Evolutionary conservation across 1,140 invertebrate species (phyloP).

Genomic region (Centruroides sculpturatus): DNA sequence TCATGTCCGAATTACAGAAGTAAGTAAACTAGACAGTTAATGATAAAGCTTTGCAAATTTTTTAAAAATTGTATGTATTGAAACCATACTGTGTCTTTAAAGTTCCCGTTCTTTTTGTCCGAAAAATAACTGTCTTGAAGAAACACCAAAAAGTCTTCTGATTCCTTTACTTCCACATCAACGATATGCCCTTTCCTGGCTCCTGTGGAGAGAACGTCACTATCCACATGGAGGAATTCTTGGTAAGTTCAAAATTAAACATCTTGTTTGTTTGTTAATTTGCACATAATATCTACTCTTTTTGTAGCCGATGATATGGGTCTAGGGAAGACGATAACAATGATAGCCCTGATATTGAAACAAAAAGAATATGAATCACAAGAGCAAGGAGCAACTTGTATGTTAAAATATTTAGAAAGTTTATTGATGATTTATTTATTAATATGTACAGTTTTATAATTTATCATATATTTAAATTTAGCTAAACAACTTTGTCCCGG

Average conservation of each 20-base stretch:
- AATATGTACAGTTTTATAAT: too few relatives aligned
- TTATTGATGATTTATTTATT: too few relatives aligned
- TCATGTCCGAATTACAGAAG: too few relatives aligned
- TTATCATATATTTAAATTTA: too few relatives aligned
- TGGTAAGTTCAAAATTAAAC: constrained; percentile 12
- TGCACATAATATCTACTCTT: neutral
- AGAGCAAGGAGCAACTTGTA: neutral
- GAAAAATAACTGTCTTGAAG: constrained; percentile 36
- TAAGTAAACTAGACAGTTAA: too few relatives aligned
- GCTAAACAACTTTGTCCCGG: constrained; percentile 28
- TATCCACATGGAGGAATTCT: constrained; percentile 63
- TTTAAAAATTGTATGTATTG: too few relatives aligned
- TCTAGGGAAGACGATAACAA: constrained; percentile 75
- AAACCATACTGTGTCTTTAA: too few relatives aligned
- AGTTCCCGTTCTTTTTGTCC: constrained; percentile 22
- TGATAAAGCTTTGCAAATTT: too few relatives aligned
- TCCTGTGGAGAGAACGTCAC: constrained; percentile 73
- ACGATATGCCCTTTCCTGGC: constrained; percentile 69
- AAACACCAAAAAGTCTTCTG: constrained; percentile 47
- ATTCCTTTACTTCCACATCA: constrained; percentile 66
- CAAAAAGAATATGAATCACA: constrained; percentile 23
- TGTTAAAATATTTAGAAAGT: neutral
- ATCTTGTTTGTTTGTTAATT: neutral
- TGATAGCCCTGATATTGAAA: constrained; percentile 62
- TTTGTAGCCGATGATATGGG: constrained; percentile 81